Percentiles rank a stretch among this genome's conserved stretches.
Conservation (phyloP, 1,140 invertebrate genomes). For the Tetragonula clypearis region DNA sequence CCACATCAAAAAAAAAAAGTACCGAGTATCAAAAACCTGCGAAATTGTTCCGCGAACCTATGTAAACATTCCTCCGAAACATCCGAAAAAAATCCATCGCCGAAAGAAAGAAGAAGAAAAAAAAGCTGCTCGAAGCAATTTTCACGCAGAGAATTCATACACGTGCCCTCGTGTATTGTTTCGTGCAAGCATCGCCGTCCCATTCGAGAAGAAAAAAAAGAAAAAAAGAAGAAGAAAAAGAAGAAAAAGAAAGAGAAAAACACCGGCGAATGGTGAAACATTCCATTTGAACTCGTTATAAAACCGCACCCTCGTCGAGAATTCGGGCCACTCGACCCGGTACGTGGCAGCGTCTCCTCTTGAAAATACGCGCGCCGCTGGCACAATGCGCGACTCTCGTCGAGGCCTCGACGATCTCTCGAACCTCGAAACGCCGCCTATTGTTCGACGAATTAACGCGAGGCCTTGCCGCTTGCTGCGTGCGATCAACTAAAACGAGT, state of each 20-base stretch:
- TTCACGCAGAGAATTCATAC: background rate
- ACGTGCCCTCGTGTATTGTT: background rate
- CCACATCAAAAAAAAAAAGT: too few species aligned
- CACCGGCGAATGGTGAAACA: background rate
- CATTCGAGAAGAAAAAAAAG: background rate
- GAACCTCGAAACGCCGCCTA: background rate
- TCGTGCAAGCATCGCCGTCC: background rate
- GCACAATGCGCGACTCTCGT: background rate
- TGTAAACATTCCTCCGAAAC: too few species aligned
- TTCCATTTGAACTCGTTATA: background rate
- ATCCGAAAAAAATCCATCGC: too few species aligned
- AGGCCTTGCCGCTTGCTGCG: background rate
- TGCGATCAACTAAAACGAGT: background rate
- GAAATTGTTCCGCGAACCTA: too few species aligned
- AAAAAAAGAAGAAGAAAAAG: background rate
- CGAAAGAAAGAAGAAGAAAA: too few species aligned
- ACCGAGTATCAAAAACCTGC: too few species aligned
- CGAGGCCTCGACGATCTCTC: conserved; percentile 13
- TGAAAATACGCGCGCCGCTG: background rate
- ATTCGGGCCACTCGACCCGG: background rate
- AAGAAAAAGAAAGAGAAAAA: background rate
- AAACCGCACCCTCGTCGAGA: background rate
- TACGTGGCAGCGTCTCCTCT: background rate
- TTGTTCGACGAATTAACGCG: conserved; percentile 17
- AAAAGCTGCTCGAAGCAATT: background rate